These are phyloP conservation scores for Mycalesis mineus DNA, from an alignment of 2,888 invertebrate species.

Conservation along the genomic window DNA sequence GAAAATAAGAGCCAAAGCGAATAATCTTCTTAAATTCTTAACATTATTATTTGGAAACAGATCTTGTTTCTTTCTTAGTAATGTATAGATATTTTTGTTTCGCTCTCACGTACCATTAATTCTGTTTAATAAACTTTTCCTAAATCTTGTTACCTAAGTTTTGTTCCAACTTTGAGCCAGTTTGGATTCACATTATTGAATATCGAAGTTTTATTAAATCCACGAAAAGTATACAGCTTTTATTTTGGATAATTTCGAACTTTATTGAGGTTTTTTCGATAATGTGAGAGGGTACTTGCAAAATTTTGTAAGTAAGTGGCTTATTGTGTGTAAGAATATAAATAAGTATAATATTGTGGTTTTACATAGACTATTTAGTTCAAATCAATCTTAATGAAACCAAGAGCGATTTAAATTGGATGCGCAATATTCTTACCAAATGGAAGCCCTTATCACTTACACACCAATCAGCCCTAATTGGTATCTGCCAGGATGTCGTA, in stretches of 20 bases:
- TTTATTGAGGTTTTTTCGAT: not conserved
- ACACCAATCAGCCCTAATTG: slow-evolving; percentile 44
- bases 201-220: not conserved
- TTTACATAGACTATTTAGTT: not conserved
- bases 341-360: no score
- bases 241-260: not conserved
- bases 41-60: no score
- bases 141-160: not conserved
- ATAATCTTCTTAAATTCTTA: no score
- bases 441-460: slow-evolving; percentile 14
- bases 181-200: not conserved
- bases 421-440: slow-evolving; percentile 17
- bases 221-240: not conserved
- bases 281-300: no score
- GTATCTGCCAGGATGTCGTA: slow-evolving; percentile 63
- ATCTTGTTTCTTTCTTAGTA: no score
- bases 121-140: not conserved
- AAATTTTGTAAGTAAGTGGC: no score
- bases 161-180: not conserved
- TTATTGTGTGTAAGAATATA: no score
- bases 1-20: no score
- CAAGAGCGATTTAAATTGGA: not conserved
- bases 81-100: not conserved
- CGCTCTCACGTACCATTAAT: not conserved
- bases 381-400: not conserved